Evolutionary conservation across 1,140 invertebrate species (phyloP).

Genomic region (Daktulosphaira vitifoliae): DNA sequence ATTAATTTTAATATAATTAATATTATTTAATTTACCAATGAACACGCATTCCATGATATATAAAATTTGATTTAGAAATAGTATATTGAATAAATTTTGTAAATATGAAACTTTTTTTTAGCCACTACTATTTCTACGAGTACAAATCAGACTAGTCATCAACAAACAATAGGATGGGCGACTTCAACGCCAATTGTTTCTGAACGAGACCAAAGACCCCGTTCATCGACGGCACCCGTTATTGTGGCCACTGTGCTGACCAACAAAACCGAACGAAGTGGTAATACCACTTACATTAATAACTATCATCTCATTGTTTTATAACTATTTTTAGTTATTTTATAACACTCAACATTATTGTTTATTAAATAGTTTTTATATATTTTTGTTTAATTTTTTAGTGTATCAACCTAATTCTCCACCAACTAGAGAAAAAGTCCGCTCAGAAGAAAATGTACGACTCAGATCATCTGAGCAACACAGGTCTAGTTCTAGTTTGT

Average conservation of each 20-base stretch:
- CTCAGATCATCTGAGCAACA: slow-evolving; percentile 10
- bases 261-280: slow-evolving; percentile 6
- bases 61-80: too few relatives aligned
- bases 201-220: slow-evolving; percentile 16
- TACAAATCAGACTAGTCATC: slow-evolving; percentile 23
- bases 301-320: too few relatives aligned
- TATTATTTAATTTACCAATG: too few relatives aligned
- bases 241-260: slow-evolving; percentile 16
- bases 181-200: not conserved
- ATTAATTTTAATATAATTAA: too few relatives aligned
- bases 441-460: not conserved
- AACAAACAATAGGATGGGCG: slow-evolving; percentile 8
- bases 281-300: too few relatives aligned
- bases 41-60: too few relatives aligned
- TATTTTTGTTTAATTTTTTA: not conserved
- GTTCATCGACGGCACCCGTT: slow-evolving; percentile 20
- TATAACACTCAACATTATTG: too few relatives aligned
- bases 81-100: too few relatives aligned
- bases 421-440: not conserved
- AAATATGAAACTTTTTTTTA: too few relatives aligned
- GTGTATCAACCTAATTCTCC: slow-evolving; percentile 2
- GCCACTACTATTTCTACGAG: slow-evolving; percentile 10
- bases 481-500: slow-evolving; percentile 16
- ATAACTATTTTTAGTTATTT: too few relatives aligned
- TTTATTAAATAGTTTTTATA: not conserved